Percentiles rank a stretch among this genome's conserved stretches.
Evolutionary conservation across 1,140 invertebrate species (phyloP).

Genomic region (Pogonomyrmex barbatus): DNA sequence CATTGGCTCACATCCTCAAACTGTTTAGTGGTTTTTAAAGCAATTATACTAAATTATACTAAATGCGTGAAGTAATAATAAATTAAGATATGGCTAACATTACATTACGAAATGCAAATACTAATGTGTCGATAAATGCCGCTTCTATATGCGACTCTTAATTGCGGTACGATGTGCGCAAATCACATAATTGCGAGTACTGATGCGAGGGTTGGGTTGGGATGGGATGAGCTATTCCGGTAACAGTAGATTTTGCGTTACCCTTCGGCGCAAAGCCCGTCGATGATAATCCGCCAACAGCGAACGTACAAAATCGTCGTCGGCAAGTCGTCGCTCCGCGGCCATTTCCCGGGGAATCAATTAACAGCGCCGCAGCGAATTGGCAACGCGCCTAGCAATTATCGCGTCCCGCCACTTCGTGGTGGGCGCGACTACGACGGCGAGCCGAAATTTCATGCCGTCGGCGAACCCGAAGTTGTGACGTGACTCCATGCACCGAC

Average conservation of each 20-base stretch:
- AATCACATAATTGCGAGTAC: not conserved
- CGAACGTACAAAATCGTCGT: constrained; percentile 59
- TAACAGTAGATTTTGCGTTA: constrained; percentile 43
- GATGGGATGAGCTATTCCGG: constrained; percentile 4
- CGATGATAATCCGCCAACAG: constrained; percentile 60
- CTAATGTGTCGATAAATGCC: not conserved
- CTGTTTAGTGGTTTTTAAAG: not conserved
- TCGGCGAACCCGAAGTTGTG: constrained; percentile 59
- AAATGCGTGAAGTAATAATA: not conserved
- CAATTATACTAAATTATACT: not conserved
- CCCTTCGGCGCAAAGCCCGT: not conserved
- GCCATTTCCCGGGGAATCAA: constrained; percentile 73
- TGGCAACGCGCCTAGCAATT: constrained; percentile 77
- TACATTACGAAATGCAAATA: not conserved
- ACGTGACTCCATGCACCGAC: constrained; percentile 13
- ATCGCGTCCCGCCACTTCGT: constrained; percentile 74
- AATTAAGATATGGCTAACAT: not conserved
- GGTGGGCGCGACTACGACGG: constrained; percentile 55
- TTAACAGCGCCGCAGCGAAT: constrained; percentile 73
- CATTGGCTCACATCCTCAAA: not conserved
- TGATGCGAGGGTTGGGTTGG: not conserved
- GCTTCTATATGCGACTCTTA: not conserved
- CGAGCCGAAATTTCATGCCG: constrained; percentile 60
- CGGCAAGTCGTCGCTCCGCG: constrained; percentile 55
- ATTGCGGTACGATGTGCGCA: not conserved